Conservation (phyloP, 2,113 vertebrate genomes). For the Neotragus pygmaeus region DNA sequence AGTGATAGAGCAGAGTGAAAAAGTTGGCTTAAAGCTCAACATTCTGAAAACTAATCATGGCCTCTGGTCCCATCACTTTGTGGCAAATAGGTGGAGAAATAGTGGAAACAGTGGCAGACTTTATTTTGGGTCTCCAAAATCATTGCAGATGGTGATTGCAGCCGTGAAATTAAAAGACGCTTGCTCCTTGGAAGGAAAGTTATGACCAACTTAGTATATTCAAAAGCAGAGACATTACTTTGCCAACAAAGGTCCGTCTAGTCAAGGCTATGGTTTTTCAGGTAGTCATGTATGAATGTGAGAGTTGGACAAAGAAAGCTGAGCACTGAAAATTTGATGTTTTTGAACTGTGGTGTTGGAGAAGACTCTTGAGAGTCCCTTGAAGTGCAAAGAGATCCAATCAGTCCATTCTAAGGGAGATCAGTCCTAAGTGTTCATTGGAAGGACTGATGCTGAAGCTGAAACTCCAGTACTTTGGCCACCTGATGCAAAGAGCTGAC, state of each 20-base stretch:
- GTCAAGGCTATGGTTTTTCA: not conserved
- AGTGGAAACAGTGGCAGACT: not conserved
- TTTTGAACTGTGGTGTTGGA: not conserved
- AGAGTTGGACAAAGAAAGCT: not conserved
- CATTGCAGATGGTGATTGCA: not conserved
- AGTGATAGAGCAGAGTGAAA: not conserved
- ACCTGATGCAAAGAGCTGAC: not conserved
- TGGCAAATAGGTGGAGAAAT: not conserved
- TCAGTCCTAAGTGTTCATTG: not conserved
- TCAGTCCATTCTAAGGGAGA: not conserved
- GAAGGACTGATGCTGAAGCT: not conserved
- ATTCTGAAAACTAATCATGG: not conserved
- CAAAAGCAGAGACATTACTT: not conserved
- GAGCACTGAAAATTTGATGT: accelerated
- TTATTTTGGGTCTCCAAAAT: not conserved
- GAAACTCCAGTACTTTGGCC: not conserved
- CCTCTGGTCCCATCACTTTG: not conserved
- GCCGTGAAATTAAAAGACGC: not conserved
- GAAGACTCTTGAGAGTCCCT: not conserved
- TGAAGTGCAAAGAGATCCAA: not conserved
- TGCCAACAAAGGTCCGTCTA: not conserved
- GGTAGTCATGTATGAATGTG: not conserved
- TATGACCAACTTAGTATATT: not conserved
- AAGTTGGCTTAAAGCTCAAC: not conserved
- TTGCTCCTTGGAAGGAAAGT: not conserved